phyloP scores from a whole-genome alignment of 2,113 vertebrate species.

The Ageneiosus marmoratus region DNA sequence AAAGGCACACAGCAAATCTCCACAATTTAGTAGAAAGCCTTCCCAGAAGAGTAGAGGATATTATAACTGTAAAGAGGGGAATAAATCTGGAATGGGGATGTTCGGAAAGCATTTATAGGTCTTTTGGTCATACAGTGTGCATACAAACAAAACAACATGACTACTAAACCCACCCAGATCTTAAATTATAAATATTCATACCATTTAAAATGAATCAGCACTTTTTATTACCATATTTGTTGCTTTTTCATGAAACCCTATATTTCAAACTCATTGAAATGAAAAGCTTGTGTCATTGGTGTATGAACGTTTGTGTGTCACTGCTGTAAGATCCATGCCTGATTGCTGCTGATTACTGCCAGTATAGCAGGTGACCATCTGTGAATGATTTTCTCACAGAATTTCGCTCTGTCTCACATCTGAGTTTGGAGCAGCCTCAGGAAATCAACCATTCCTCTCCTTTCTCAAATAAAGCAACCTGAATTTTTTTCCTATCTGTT shows the following conservation, averaged over 20 bases:
- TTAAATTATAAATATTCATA: not conserved
- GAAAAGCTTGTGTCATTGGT: not conserved
- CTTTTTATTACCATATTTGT: not conserved
- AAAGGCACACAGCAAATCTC: too few relatives aligned
- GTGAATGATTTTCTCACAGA: conserved; percentile 8
- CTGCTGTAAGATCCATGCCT: not conserved
- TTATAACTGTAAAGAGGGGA: too few relatives aligned
- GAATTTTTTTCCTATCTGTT: conserved; percentile 23
- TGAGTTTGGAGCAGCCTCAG: conserved; percentile 8
- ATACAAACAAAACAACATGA: not conserved
- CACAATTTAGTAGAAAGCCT: not conserved
- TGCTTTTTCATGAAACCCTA: not conserved
- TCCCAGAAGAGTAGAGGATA: not conserved
- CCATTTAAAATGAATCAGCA: not conserved
- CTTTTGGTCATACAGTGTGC: not conserved
- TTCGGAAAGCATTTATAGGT: not conserved
- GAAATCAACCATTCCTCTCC: conserved; percentile 16
- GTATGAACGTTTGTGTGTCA: not conserved
- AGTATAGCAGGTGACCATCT: not conserved
- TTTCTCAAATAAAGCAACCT: conserved; percentile 38
- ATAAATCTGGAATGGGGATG: not conserved
- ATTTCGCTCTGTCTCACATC: not conserved
- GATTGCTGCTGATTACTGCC: not conserved
- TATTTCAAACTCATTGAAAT: not conserved
- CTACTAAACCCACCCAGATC: not conserved